Evolutionary conservation across 2,797 vertebrate species (phyloP).

Genomic region (Hipposideros larvatus): DNA sequence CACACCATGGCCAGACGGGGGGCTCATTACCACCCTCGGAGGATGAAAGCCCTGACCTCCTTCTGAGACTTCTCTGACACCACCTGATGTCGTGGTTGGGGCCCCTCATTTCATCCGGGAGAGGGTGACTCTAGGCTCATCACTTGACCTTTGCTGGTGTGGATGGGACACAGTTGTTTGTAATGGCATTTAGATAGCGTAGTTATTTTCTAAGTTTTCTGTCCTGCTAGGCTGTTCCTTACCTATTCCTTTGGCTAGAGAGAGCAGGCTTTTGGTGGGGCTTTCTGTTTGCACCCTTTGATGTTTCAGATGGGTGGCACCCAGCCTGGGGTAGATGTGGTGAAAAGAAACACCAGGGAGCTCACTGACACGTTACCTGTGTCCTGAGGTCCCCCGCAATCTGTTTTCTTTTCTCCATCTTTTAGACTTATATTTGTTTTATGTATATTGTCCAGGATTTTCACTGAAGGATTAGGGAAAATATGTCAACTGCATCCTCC

Average conservation of each 20-base stretch:
- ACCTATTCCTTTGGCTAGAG: not conserved
- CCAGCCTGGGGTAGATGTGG: not conserved
- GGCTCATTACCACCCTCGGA: not conserved
- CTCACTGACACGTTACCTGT: not conserved
- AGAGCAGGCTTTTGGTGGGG: not conserved
- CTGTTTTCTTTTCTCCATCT: not conserved
- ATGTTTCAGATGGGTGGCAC: not conserved
- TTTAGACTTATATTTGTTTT: not conserved
- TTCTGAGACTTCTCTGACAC: not conserved
- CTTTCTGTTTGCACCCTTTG: not conserved
- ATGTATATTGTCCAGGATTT: not conserved
- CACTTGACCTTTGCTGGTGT: not conserved
- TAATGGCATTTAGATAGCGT: not conserved
- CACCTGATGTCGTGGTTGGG: too few species aligned
- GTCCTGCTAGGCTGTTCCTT: not conserved
- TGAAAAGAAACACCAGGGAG: not conserved
- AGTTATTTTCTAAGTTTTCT: not conserved
- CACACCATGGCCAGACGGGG: not conserved
- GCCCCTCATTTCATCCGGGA: not conserved
- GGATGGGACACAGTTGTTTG: too few species aligned
- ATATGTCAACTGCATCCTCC: not conserved
- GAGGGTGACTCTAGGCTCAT: not conserved
- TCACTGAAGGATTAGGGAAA: not conserved
- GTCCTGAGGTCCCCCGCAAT: not conserved
- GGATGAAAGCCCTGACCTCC: not conserved